These are phyloP conservation scores for Drosophila eohydei DNA, from an alignment of 2,888 invertebrate genomes.

Conservation along the genomic window DNA sequence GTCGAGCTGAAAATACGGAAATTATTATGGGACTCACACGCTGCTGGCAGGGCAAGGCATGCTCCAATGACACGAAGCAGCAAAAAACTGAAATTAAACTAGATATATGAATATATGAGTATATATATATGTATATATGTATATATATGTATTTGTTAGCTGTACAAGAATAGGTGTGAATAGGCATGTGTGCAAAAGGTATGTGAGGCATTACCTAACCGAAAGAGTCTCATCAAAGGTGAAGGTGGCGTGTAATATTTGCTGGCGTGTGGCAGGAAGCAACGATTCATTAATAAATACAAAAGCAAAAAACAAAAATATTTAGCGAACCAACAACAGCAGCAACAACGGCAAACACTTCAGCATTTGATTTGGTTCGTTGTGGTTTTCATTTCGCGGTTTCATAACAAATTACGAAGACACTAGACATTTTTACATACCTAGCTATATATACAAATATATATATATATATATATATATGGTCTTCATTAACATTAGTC, in stretches of 20 bases:
- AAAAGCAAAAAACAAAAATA: constrained; percentile 30
- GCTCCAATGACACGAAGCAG: constrained; percentile 64
- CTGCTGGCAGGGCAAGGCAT: background rate
- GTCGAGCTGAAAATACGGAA: constrained; percentile 19
- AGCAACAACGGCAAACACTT: constrained; percentile 29
- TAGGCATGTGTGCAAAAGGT: background rate
- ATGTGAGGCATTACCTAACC: constrained; percentile 45
- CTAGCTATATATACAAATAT: background rate
- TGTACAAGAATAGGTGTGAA: background rate
- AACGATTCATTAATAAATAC: constrained; percentile 55
- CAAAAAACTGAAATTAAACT: constrained; percentile 14
- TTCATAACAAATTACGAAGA: constrained; percentile 62
- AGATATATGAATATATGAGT: constrained; percentile 3
- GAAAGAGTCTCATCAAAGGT: constrained; percentile 53
- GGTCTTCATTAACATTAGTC: constrained; percentile 43
- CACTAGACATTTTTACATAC: constrained; percentile 34
- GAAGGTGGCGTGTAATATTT: constrained; percentile 55
- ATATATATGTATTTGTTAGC: background rate
- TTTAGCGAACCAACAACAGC: constrained; percentile 9
- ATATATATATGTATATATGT: background rate
- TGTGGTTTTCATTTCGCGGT: constrained; percentile 48
- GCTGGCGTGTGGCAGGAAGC: constrained; percentile 60
- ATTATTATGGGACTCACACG: background rate
- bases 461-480: background rate
- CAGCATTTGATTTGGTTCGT: constrained; percentile 44